Evolutionary conservation across 2,888 invertebrate species (phyloP), one percentile per base, ranked within the genome.

Genomic region (Hermaeophaga mercurialis): DNA sequence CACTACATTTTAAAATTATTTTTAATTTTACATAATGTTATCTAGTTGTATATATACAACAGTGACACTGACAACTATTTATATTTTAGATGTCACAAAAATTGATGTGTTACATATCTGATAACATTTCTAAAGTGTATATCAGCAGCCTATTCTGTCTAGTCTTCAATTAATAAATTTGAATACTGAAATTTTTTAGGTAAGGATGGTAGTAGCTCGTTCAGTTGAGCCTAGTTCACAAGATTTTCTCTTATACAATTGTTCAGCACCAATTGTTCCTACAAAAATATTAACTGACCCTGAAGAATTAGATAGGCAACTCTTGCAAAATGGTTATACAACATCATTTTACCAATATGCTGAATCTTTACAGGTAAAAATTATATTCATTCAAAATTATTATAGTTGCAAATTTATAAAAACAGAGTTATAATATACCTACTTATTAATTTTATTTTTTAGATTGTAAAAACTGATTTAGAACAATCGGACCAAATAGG

Each of bases 131-230:
- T n/a, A n/a, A n/a, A n/a, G n/a, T n/a, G n/a, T n/a, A n/a, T n/a
- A n/a, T n/a, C n/a, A n/a, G n/a, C n/a, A n/a, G n/a, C n/a, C n/a
- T n/a, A n/a, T n/a, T n/a, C n/a, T n/a, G n/a, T n/a, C n/a, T n/a
- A n/a, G n/a, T n/a, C n/a, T n/a, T n/a, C n/a, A n/a, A n/a, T n/a
- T n/a, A n/a, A n/a, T n/a, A n/a, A n/a, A 6, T 28, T 9, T 9
- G 28, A 28, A 22, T 28, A 9, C 9, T 28, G 2, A 31, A n/a
- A n/a, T 12, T 28, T 66, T 67, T 33, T 49, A 73, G 73, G 93
- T 96, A 70, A 87, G 96, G 56, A 86, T 97, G 74, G 88, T 97
- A 65, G 96, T 97, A 54, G 97, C 97, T 34, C 85, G 97, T 63
- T 93, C 94, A 22, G 87, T 94, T 34, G 94, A 94, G 77, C 91